Base-by-base conservation (phyloP, 1,140 invertebrate genomes). In the Drosophila leontia region DNA sequence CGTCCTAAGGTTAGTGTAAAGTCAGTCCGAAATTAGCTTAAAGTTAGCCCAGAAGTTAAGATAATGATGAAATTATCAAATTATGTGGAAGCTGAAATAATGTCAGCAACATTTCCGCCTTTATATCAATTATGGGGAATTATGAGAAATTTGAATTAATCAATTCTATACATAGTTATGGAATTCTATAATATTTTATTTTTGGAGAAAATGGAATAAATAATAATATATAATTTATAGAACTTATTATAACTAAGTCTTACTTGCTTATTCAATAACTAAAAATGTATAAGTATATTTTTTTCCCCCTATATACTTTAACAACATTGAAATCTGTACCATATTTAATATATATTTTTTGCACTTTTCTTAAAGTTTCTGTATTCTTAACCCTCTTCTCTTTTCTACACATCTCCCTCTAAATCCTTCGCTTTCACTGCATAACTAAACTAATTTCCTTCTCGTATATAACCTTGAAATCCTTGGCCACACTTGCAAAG, bases 371-470 rank as follows among this genome's bases (percentile, higher is more conserved):
- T 29, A 11, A 59, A 15, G 8, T 47, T 32, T 19, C 17, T 7
- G 13, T 3, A 23, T 13, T 23, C 34, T 37, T 9, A 12, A 8
- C 0, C 3, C 19, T 13, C n/a, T 17, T 11, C 23, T 1, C 12
- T 34, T 3, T 3, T 1, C 44, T 12, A 23, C 11, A 7, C 42
- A 37, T 56, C 44, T 11, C 13, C 32, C 42, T 26, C 7, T 15
- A 71, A 71, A 48, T 32, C 53, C 35, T 11, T 56, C 39, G 41
- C 35, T 61, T 53, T 55, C 34, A 42, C 67, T 63, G 51, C 60
- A 64, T 71, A 78, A 61, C 34, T 80, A 79, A 80, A 55, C 62
- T 80, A 80, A 80, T 72, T 80, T 75, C 37, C 58, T 63, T 60
- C 71, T 61, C 47, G 39, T 19, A 26, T 35, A 50, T 42, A 76